These are phyloP conservation scores for Rattus rattus DNA, from an alignment of 2,113 vertebrate genomes.

Conservation along the genomic window DNA sequence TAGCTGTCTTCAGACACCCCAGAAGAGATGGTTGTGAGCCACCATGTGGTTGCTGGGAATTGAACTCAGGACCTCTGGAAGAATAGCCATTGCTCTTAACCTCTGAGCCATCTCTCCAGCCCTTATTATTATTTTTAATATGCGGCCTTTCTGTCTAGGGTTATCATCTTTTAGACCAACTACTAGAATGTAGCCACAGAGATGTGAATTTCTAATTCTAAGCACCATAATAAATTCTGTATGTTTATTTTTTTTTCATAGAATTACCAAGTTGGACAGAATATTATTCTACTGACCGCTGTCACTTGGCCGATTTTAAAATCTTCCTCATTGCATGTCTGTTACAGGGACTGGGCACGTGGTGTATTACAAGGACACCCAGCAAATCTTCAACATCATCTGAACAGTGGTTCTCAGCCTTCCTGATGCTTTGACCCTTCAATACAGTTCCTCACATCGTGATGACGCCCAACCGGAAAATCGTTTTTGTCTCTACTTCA, in stretches of 20 bases:
- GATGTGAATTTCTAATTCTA: constrained; percentile 31
- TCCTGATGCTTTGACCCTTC: background rate
- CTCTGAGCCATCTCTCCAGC: too few relatives aligned
- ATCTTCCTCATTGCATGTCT: constrained; percentile 64
- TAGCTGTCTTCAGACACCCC: too few relatives aligned
- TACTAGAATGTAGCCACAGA: background rate
- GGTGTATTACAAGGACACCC: background rate
- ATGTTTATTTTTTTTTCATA: background rate
- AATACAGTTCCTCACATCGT: background rate
- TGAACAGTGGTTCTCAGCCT: background rate
- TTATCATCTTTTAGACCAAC: background rate
- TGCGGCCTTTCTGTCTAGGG: background rate
- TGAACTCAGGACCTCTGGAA: too few relatives aligned
- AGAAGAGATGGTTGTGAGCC: too few relatives aligned
- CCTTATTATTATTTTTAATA: constrained; percentile 2
- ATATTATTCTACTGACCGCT: background rate
- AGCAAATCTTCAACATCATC: constrained; percentile 70
- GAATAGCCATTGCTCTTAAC: too few relatives aligned
- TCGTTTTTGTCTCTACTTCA: background rate
- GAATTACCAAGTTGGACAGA: constrained; percentile 15
- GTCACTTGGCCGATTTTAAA: constrained; percentile 17
- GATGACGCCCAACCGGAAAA: background rate
- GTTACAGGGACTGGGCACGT: constrained; percentile 62
- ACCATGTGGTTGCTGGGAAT: too few relatives aligned
- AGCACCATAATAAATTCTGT: background rate